Base-by-base conservation (phyloP, 2,113 vertebrate species). In the Madoqua kirkii region DNA sequence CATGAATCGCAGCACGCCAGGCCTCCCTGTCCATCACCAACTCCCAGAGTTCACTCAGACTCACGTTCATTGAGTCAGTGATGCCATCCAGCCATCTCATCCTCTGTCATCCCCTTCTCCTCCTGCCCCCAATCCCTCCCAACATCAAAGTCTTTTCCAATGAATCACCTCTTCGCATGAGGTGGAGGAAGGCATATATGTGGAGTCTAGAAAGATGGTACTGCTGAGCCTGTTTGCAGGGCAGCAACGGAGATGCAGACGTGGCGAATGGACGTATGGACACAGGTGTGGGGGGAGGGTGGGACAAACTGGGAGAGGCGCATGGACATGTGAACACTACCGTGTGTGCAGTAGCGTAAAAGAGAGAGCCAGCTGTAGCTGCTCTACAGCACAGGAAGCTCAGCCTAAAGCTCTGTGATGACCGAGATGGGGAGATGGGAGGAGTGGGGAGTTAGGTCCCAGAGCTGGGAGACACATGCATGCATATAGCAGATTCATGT, bases 381-480 rank as follows among this genome's bases (percentile, higher is more conserved):
- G 67, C n/a, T 23, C 10, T 12, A 0, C 1, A 27, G 71, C 12
- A 3, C 12, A 27, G 71, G 71, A 23, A 43, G 71, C 23, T 43
- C 40, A 14, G 40, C 40, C 40, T 14, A 12, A 27, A 43, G 40
- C 71, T 76, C 40, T 76, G 71, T 43, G 23, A 43, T 43, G 71
- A 76, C 71, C 1, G 23, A 43, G 71, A 7, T 25, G 40, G 40
- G 36, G 23, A 27, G 6, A 15, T 27, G 6, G 19, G 64, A 19
- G 36, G 10, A 6, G 71, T 7, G 23, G 71, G 23, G 12, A 43
- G 40, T 43, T 40, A 76, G 6, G 23, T 43, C 40, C 23, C 23
- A 27, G 71, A 14, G 36, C 0, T 1, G 36, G 36, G 36, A 13
- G 23, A 43, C 40, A 7, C 23, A 7, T 14, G 71, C 40, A 4